phyloP scores from a whole-genome alignment of 1,140 invertebrate genomes.

The Heliconius nattereri region DNA sequence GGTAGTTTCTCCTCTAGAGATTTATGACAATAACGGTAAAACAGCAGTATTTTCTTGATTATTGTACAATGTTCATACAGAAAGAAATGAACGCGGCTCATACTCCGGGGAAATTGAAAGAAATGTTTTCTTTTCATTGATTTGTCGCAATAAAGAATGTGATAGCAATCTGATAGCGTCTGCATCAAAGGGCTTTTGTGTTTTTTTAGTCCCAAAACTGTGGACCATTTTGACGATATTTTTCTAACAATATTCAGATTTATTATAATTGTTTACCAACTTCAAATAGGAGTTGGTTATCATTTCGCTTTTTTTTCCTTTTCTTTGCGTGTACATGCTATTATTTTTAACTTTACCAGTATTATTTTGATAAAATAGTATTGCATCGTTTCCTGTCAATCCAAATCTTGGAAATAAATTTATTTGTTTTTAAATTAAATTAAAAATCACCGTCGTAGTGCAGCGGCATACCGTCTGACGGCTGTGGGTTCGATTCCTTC shows the following conservation, averaged over 20 bases:
- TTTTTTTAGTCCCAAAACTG: background rate
- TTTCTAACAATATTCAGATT: background rate
- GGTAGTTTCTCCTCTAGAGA: background rate
- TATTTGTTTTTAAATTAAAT: no score
- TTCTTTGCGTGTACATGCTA: no score
- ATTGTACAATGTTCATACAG: background rate
- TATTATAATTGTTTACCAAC: no score
- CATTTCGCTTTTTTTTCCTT: no score
- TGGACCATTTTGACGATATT: background rate
- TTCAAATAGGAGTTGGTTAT: no score
- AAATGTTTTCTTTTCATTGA: constrained; percentile 23
- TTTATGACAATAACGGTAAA: background rate
- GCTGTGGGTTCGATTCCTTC: no score
- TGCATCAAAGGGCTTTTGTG: background rate
- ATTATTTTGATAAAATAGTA: no score
- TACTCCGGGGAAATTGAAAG: constrained; percentile 21
- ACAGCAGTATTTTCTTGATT: constrained; percentile 11
- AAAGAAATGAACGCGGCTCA: background rate
- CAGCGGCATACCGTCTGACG: no score
- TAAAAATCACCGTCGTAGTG: no score
- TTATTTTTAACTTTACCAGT: no score
- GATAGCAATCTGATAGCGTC: background rate
- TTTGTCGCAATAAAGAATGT: constrained; percentile 12
- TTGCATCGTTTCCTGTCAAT: no score
- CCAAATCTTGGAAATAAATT: no score